Base-by-base conservation (phyloP, 2,888 invertebrate species). In the Digitonthophagus gazella region DNA sequence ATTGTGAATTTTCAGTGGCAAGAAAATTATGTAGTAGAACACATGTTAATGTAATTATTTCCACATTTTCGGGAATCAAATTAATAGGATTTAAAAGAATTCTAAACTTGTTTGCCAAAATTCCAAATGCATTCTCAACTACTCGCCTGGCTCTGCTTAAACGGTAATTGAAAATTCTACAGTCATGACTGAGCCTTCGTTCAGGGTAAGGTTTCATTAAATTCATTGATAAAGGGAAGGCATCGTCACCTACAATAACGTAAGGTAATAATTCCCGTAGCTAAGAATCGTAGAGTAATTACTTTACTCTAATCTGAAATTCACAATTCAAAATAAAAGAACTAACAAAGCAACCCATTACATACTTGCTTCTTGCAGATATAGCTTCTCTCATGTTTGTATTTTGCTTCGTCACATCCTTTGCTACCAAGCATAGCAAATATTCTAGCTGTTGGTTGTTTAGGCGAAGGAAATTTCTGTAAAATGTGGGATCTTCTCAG, bases 391-490 rank as follows among this genome's bases (percentile, higher is more conserved):
- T 18, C 67, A 67, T 58, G 20, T 58, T 19, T 44, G 67, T 67
- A 54, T 67, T 20, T 15, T 6, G 1, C 54, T 67, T 67, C 20
- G 4, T 63, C 5, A 64, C 54, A 18, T 67, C 64, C 6, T 63
- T 54, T 55, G 8, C 56, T 15, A 67, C 64, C 55, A 67, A 54
- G 4, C 11, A 1, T n/a, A 67, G 14, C 15, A 67, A 54, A 11
- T 67, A 28, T n/a, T 67, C 15, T 16, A 67, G 58, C 8, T 20
- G 14, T 3, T 14, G 11, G n/a, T 5, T n/a, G 5, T 16, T 14
- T 22, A 67, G n/a, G 4, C 63, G 15, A 18, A 67, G 54, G 19
- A 54, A 64, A 19, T 67, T 67, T 67, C 54, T 44, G 19, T 67
- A 64, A 15, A 18, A 64, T 15, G n/a, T 20, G 5, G 64, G 67